Conservation (phyloP, 2,113 vertebrate genomes). For the Gnathonemus longibarbis region DNA sequence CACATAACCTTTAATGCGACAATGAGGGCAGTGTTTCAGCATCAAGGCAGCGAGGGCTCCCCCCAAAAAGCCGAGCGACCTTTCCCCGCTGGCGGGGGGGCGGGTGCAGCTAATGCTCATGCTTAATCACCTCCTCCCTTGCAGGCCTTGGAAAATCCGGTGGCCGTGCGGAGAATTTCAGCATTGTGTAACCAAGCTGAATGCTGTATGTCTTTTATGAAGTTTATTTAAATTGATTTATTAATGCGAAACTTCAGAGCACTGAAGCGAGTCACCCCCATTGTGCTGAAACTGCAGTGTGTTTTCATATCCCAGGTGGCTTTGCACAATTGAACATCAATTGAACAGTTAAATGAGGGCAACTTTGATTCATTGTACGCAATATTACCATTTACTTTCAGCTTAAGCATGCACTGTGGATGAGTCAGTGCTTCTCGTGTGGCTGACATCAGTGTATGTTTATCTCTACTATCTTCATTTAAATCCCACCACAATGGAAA, state of each 20-base stretch:
- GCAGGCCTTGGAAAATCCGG: not conserved
- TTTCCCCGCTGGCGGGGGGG: not conserved
- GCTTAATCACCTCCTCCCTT: not conserved
- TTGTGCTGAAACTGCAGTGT: not conserved
- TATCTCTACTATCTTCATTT: not conserved
- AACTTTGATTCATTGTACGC: not conserved
- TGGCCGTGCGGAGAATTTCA: not conserved
- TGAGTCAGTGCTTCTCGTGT: not conserved
- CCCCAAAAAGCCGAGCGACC: not conserved
- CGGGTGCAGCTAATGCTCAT: not conserved
- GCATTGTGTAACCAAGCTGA: not conserved
- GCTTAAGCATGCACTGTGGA: not conserved
- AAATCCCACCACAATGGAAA: not conserved
- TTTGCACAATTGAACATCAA: not conserved
- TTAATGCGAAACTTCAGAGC: not conserved
- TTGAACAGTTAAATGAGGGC: not conserved
- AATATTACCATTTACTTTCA: not conserved
- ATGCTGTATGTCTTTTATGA: not conserved
- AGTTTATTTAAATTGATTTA: not conserved
- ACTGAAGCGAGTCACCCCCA: not conserved
- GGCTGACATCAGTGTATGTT: not conserved
- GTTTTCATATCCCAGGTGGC: not conserved
- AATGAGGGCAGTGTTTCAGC: conserved; percentile 6
- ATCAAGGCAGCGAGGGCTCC: not conserved
- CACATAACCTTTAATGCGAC: not conserved